Base-by-base conservation (phyloP, 2,797 vertebrate species). In the Bryconaethiops microstoma region DNA sequence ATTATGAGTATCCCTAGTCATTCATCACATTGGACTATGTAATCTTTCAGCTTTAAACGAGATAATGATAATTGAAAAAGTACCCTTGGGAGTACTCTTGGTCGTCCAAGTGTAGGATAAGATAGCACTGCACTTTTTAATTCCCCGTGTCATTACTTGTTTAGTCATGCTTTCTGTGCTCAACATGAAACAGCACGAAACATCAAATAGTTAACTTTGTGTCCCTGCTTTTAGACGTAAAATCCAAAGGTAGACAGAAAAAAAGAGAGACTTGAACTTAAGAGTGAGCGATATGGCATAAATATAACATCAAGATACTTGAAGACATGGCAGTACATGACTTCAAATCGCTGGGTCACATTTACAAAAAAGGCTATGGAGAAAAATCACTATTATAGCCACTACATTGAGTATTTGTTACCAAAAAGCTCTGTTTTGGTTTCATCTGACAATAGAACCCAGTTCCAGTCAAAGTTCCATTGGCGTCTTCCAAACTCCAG, bases 91-190 rank as follows among this genome's bases (percentile, higher is more conserved):
- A 80, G 79, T 25, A 60, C 62, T 48, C 50, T 19, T n/a, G 62
- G 76, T 76, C 57, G 16, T 70, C 14, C 57, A 78, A 74, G 79
- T 68, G 17, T 59, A 50, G 82, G 69, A 77, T 45, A 69, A 70
- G 17, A 62, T 39, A 62, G 39, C 65, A 40, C 60, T 35, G 3
- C 21, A 40, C 62, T 40, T 40, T 79, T 62, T 82, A 83, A 84
- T 82, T 80, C 62, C 40, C 73, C 70, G 7, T 84, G 79, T 82
- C 84, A 60, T 16, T 86, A 69, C 77, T 79, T 81, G 80, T 86
- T 89, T 87, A 77, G 86, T 85, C 81, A 84, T 71, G 72, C 83
- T 82, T 82, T 87, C 39, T n/a, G 52, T 57, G 73, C 19, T 71
- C 65, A 76, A 84, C 78, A 74, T 79, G 68, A 80, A 78, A 74